Evolutionary conservation across 2,797 vertebrate species (phyloP).

Genomic region (Anabacerthia variegaticeps): DNA sequence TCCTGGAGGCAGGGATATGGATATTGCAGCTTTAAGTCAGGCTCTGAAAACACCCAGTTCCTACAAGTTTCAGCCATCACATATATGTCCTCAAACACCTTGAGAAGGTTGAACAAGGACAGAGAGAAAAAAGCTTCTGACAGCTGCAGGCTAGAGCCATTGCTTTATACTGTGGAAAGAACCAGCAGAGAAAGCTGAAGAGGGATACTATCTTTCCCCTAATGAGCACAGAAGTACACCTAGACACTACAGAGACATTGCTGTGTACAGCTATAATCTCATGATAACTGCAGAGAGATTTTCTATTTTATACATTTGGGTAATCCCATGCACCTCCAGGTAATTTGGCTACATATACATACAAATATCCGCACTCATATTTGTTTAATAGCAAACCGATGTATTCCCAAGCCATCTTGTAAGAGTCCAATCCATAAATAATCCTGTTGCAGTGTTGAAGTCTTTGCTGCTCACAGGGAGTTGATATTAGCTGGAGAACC

Average conservation of each 20-base stretch:
- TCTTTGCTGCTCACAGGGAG: not conserved
- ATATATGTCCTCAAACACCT: not conserved
- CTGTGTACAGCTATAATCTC: not conserved
- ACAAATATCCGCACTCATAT: not conserved
- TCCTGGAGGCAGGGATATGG: not conserved
- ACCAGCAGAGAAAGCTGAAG: not conserved
- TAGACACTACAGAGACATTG: not conserved
- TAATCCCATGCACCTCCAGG: not conserved
- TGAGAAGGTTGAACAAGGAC: not conserved
- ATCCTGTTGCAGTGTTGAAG: not conserved
- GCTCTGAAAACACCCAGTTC: not conserved
- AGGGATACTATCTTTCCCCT: not conserved
- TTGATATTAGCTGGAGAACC: not conserved
- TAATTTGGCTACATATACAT: not conserved
- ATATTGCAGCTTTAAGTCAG: not conserved
- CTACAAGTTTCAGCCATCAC: not conserved
- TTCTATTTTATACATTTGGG: not conserved
- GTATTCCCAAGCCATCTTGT: not conserved
- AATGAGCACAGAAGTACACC: not conserved
- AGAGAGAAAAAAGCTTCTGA: not conserved
- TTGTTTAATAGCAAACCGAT: not conserved
- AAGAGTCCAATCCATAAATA: not conserved
- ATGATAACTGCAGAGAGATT: not conserved
- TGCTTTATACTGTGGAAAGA: not conserved
- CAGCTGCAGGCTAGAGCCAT: not conserved